Percentiles rank a stretch among this genome's conserved stretches.
Evolutionary conservation across 2,113 vertebrate species (phyloP).

Genomic region (Chlorodrepanis virens): DNA sequence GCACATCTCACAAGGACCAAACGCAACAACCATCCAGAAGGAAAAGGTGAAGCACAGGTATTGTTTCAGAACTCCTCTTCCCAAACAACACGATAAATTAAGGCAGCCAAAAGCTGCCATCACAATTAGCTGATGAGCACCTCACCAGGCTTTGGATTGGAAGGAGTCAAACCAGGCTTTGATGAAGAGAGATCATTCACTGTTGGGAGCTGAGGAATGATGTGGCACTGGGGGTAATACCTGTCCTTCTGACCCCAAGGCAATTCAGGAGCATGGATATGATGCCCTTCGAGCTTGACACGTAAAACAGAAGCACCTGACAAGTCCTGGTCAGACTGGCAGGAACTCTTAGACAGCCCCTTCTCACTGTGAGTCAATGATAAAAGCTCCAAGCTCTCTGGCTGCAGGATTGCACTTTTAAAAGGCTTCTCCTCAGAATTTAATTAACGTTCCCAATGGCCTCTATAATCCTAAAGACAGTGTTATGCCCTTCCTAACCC

Average conservation of each 20-base stretch:
- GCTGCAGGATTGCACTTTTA: not conserved
- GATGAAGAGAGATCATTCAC: not conserved
- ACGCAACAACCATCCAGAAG: not conserved
- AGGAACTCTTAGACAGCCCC: not conserved
- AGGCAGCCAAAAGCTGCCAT: not conserved
- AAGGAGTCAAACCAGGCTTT: not conserved
- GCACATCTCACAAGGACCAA: not conserved
- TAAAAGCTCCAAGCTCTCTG: not conserved
- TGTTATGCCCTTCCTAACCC: not conserved
- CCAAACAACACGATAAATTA: not conserved
- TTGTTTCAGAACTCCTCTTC: not conserved
- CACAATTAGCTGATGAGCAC: not conserved
- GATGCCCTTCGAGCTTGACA: not conserved
- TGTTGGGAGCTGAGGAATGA: not conserved
- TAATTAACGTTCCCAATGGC: slow-evolving; percentile 17
- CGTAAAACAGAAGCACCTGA: not conserved
- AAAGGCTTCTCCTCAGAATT: slow-evolving; percentile 4
- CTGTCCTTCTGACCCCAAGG: not conserved
- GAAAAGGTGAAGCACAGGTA: not conserved
- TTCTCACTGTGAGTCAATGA: not conserved
- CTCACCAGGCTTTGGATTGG: not conserved
- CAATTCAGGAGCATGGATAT: not conserved
- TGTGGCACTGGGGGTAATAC: accelerated
- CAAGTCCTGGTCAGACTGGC: not conserved
- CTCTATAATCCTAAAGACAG: not conserved